Conservation (phyloP, 2,113 vertebrate species). For the Aspiorhynchus laticeps region DNA sequence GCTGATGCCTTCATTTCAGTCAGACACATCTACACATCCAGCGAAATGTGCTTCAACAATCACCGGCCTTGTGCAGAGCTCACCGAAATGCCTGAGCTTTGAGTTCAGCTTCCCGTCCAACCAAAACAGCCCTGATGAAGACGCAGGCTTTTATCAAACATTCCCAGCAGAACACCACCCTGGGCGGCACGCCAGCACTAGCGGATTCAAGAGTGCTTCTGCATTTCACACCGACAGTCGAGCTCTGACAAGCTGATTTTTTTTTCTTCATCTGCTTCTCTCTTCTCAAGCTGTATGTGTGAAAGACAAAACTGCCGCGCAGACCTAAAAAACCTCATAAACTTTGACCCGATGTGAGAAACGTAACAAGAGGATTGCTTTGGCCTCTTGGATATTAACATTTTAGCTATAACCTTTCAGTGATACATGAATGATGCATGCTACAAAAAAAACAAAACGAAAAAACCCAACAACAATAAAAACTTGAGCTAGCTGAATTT, state of each 20-base stretch:
- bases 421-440: no score
- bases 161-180: slow-evolving; percentile 50
- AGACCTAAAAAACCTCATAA: background rate
- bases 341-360: background rate
- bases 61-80: background rate
- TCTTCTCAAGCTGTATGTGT: background rate
- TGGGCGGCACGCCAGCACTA: slow-evolving; percentile 61
- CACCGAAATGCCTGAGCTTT: background rate
- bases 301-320: background rate
- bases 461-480: background rate
- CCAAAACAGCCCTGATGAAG: background rate
- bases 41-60: background rate
- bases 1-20: background rate
- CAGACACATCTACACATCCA: background rate
- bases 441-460: no score
- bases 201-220: slow-evolving; percentile 36
- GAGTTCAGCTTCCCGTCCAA: background rate
- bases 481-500: background rate
- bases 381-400: background rate
- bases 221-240: slow-evolving; percentile 5
- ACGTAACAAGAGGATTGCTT: background rate
- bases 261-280: slow-evolving; percentile 26
- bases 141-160: background rate
- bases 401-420: background rate
- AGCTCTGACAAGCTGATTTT: slow-evolving; percentile 33